These are phyloP conservation scores for Ramphastos sulfuratus DNA, from an alignment of 2,113 vertebrate genomes.

Conservation along the genomic window DNA sequence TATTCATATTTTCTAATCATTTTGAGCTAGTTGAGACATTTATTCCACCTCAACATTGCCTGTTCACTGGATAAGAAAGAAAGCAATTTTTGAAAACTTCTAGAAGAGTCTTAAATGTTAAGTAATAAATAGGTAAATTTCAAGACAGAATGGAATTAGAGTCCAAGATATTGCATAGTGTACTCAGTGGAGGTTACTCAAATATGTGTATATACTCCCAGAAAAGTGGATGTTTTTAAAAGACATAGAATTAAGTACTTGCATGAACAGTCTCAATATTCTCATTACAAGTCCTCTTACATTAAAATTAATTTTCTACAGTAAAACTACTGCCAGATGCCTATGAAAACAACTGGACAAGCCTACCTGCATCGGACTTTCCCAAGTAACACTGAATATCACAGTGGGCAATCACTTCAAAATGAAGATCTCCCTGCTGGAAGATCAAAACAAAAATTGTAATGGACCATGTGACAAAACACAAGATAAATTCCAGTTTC, in stretches of 20 bases:
- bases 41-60: background rate
- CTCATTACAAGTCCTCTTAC: background rate
- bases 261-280: background rate
- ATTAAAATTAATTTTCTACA: background rate
- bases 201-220: background rate
- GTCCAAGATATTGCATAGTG: background rate
- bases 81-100: background rate
- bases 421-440: slow-evolving; percentile 81
- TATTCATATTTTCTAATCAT: background rate
- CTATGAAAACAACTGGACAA: background rate
- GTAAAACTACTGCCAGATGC: background rate
- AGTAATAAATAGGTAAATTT: background rate
- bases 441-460: slow-evolving; percentile 43
- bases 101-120: background rate
- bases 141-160: background rate
- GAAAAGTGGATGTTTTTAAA: background rate
- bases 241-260: background rate
- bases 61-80: no score
- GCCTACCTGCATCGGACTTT: slow-evolving; percentile 86
- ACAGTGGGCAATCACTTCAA: slow-evolving; percentile 86
- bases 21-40: background rate
- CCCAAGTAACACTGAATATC: slow-evolving; percentile 87
- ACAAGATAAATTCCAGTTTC: background rate
- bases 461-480: slow-evolving; percentile 5
- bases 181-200: background rate